Conservation (phyloP, 2,113 vertebrate species). For the Dendrocopos noguchii region DNA sequence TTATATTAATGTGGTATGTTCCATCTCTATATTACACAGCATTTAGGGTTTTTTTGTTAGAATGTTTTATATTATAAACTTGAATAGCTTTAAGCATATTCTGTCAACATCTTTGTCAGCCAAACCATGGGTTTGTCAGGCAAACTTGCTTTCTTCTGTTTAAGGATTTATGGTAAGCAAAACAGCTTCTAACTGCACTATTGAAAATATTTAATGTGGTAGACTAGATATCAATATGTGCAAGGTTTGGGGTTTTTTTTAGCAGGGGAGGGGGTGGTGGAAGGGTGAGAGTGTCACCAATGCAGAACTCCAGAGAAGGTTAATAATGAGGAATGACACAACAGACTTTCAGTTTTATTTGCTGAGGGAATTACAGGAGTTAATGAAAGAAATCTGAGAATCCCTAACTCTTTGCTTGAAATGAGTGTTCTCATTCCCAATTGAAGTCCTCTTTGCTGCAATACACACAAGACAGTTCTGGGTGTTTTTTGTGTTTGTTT, state of each 20-base stretch:
- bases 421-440: not conserved
- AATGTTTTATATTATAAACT: not conserved
- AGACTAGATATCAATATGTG: not conserved
- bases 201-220: not conserved
- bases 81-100: not conserved
- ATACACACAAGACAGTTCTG: not conserved
- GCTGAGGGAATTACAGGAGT: not conserved
- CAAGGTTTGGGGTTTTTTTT: not conserved
- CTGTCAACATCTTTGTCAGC: not conserved
- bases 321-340: not conserved
- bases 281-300: rapidly evolving
- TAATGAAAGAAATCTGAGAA: not conserved
- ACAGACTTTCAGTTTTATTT: not conserved
- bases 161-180: not conserved
- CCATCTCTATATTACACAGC: not conserved
- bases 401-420: not conserved
- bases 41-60: not conserved
- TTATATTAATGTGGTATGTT: not conserved
- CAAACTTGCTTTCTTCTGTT: not conserved
- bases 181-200: not conserved
- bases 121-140: not conserved
- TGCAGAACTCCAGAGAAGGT: not conserved
- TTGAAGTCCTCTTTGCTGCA: not conserved
- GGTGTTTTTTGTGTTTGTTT: not conserved
- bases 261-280: too few relatives aligned